Evolutionary conservation across 2,888 invertebrate genomes (phyloP).

Genomic region (Drosophila aldrichi): DNA sequence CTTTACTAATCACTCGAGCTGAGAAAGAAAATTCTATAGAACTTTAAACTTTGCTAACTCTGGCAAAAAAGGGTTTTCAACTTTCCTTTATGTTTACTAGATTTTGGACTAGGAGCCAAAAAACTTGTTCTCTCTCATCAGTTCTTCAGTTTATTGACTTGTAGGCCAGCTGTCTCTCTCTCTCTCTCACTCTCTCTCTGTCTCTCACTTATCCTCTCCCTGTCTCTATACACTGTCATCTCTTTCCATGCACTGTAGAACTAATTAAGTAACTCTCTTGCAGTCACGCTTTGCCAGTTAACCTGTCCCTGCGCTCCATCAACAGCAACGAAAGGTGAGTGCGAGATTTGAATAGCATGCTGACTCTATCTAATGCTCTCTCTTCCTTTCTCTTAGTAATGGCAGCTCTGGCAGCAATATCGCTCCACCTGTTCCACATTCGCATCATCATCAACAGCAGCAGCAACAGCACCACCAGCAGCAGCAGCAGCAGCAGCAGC

Average conservation of each 20-base stretch:
- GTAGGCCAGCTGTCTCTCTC: not conserved
- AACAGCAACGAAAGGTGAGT: conserved; percentile 78
- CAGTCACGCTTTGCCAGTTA: conserved; percentile 82
- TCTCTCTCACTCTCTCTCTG: not conserved
- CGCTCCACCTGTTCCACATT: conserved; percentile 27
- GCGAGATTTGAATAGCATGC: not conserved
- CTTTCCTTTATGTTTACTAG: not conserved
- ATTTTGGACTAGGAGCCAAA: not conserved
- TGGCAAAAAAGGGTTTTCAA: too few relatives aligned
- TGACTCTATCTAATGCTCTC: not conserved
- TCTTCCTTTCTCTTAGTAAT: conserved; percentile 46
- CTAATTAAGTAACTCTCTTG: not conserved
- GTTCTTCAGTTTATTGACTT: not conserved
- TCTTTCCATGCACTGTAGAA: not conserved
- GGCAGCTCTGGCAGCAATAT: conserved; percentile 68
- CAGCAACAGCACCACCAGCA: conserved; percentile 19
- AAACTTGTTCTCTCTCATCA: not conserved
- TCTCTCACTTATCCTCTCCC: not conserved
- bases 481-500: conserved; percentile 44
- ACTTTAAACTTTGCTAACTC: too few relatives aligned
- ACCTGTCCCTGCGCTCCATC: conserved; percentile 82
- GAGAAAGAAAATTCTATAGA: too few relatives aligned
- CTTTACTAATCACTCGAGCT: too few relatives aligned
- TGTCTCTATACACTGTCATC: not conserved
- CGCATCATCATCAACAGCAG: conserved; percentile 34